Base-by-base conservation (phyloP, 2,888 invertebrate species). In the Heteropelma amictum region DNA sequence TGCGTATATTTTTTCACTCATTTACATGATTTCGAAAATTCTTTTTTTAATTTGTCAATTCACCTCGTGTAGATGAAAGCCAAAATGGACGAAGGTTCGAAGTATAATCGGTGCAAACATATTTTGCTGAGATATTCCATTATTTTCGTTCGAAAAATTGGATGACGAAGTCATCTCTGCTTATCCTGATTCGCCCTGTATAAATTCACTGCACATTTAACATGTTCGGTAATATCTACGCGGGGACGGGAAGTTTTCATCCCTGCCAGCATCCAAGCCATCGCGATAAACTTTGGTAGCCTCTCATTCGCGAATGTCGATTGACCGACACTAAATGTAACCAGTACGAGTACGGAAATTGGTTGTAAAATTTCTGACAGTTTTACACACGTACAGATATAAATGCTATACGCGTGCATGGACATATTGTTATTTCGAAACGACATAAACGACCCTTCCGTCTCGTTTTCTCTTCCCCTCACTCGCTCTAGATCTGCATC, bases 241-340 rank as follows among this genome's bases (percentile, higher is more conserved):
- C n/a, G 33, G 61, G 14, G 10, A 54, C 28, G 42, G 14, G 51
- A 38, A 63, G 63, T 63, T 49, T 49, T 38, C 38, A 49, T 3
- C 26, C 47, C 45, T 26, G 26, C 49, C 51, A 74, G 77, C 77
- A 80, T 28, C 82, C 82, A 26, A 76, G 76, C 76, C 80, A 82
- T 84, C 82, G 84, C 82, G 82, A 85, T 84, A 84, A 84, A 85
- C 80, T 81, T 82, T 68, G 71, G 71, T 64, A 61, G 60, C n/a
- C 63, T 51, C 69, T 60, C 33, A 72, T 77, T 68, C 77, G 76
- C 78, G 78, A 75, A 74, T 78, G 80, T 81, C 82, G 77, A 79
- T 78, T 77, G 77, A 79, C 79, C 79, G 77, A 79, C 76, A 70
- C 77, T 77, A 77, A 77, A 77, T 77, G 77, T 73, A 65, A 81